A percentile compares a stretch with the other conserved stretches of the same genome.
Evolutionary conservation across 2,113 vertebrate genomes (phyloP).

Genomic region (Etheostoma cragini): DNA sequence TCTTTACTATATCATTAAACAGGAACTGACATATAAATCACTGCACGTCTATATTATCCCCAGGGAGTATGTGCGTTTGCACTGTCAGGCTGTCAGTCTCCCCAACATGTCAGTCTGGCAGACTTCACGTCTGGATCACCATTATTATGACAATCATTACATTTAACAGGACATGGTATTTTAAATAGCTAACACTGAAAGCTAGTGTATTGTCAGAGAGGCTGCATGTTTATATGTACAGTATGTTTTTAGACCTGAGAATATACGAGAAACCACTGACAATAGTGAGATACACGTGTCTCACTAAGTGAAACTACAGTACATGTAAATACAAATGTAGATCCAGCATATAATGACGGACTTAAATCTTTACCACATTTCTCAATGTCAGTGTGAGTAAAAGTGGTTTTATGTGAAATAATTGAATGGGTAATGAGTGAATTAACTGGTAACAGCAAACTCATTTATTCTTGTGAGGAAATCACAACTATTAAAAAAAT

Average conservation of each 20-base stretch:
- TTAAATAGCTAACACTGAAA: slow-evolving; percentile 47
- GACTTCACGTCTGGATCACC: slow-evolving; percentile 68
- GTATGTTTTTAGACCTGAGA: slow-evolving; percentile 10
- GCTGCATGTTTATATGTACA: slow-evolving; percentile 6
- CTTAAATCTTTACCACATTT: not conserved
- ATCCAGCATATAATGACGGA: not conserved
- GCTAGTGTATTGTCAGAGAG: slow-evolving; percentile 12
- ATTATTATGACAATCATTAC: slow-evolving; percentile 69
- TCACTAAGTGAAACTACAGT: not conserved
- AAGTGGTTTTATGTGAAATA: not conserved
- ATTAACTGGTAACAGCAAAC: not conserved
- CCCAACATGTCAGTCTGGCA: slow-evolving; percentile 53
- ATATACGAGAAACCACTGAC: not conserved
- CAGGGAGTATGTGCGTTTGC: slow-evolving; percentile 56
- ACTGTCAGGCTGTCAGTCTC: slow-evolving; percentile 65
- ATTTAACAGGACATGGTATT: slow-evolving; percentile 48
- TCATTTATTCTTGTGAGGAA: not conserved
- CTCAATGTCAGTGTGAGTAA: not conserved
- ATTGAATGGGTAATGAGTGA: not conserved
- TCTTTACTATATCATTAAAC: slow-evolving; percentile 75
- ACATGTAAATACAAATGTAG: not conserved
- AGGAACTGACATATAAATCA: slow-evolving; percentile 69
- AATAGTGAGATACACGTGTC: not conserved
- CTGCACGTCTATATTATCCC: slow-evolving; percentile 63
- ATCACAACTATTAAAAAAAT: not conserved